Conservation (phyloP, 2,888 invertebrate species). For the Polymixis flavicincta region DNA sequence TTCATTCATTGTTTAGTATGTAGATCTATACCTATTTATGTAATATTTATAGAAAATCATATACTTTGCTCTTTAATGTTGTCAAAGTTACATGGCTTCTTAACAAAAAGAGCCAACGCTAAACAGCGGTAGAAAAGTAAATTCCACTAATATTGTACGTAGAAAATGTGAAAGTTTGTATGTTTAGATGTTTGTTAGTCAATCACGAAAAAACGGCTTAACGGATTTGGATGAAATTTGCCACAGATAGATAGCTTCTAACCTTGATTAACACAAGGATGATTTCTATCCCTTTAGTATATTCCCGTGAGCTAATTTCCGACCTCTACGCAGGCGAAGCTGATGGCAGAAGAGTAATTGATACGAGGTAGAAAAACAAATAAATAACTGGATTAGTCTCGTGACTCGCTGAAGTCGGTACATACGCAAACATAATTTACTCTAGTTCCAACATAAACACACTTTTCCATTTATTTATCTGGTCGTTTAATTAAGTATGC, state of each 20-base stretch:
- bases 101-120: not conserved
- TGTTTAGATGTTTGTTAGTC: too few species aligned
- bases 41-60: not conserved
- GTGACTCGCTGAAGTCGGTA: not conserved
- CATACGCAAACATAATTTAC: constrained; percentile 1
- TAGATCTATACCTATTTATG: not conserved
- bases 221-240: too few species aligned
- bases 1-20: not conserved
- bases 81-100: not conserved
- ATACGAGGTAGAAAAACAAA: not conserved
- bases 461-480: constrained; percentile 2
- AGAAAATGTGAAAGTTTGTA: too few species aligned
- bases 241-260: too few species aligned
- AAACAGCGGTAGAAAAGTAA: too few species aligned
- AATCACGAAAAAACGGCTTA: too few species aligned
- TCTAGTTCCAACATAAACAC: not conserved
- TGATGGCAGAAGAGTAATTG: too few species aligned
- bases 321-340: too few species aligned
- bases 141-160: too few species aligned
- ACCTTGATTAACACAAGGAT: too few species aligned
- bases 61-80: not conserved
- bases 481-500: constrained; percentile 14
- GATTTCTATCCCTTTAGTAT: too few species aligned
- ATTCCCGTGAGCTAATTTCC: too few species aligned
- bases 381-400: not conserved